A percentile compares a stretch with the other conserved stretches of the same genome.
Conservation (phyloP, 2,113 vertebrate species). For the Gambusia affinis region DNA sequence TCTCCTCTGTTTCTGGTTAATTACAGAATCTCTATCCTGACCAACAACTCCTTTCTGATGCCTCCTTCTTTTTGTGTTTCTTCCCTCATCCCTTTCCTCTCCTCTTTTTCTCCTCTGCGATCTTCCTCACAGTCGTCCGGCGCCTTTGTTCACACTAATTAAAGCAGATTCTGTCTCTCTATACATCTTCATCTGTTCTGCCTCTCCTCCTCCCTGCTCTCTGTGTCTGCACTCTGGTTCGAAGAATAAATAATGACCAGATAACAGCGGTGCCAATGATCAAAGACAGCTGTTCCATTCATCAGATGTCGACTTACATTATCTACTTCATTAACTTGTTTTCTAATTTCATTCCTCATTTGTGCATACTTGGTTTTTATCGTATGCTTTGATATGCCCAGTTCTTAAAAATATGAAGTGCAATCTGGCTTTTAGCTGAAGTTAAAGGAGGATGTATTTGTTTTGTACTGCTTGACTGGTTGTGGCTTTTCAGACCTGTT, state of each 20-base stretch:
- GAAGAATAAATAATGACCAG: constrained; percentile 80
- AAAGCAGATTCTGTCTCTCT: constrained; percentile 94
- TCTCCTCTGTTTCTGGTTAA: constrained; percentile 61
- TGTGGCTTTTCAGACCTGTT: constrained; percentile 7
- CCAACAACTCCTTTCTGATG: constrained; percentile 57
- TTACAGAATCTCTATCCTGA: constrained; percentile 63
- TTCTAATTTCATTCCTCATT: constrained; percentile 74
- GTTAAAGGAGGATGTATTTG: constrained; percentile 30
- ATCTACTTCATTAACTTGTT: constrained; percentile 79
- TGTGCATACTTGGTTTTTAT: constrained; percentile 62
- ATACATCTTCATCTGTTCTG: constrained; percentile 96
- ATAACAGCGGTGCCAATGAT: constrained; percentile 73
- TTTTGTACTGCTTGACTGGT: constrained; percentile 18
- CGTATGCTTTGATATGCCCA: constrained; percentile 58
- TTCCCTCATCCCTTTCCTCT: constrained; percentile 70
- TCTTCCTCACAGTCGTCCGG: constrained; percentile 89
- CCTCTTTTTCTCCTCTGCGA: constrained; percentile 84
- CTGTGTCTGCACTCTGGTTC: constrained; percentile 71
- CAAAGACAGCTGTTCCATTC: constrained; percentile 80
- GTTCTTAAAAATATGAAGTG: constrained; percentile 17
- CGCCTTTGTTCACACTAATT: constrained; percentile 95
- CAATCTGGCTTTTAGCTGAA: constrained; percentile 26
- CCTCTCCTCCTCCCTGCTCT: constrained; percentile 72
- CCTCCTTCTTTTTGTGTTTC: constrained; percentile 31
- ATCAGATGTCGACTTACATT: constrained; percentile 73